A percentile compares a stretch with the other conserved stretches of the same genome.
These are phyloP conservation scores for Pyrgus malvae DNA, from an alignment of 2,888 invertebrate genomes.

Conservation along the genomic window DNA sequence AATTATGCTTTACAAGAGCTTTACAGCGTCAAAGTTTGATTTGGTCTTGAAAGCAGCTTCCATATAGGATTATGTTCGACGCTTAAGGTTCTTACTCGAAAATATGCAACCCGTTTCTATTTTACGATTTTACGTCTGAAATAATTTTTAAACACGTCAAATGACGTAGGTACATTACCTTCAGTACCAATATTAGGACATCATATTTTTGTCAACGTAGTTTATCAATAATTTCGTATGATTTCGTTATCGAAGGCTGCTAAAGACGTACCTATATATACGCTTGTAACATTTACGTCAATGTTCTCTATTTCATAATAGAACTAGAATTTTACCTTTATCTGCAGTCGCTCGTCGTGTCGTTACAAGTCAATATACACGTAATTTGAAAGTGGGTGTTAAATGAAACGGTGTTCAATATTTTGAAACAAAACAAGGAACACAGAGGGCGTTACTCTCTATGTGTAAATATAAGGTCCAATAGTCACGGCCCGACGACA, in stretches of 20 bases:
- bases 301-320: conserved; percentile 36
- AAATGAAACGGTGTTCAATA: conserved; percentile 81
- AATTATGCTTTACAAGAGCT: conserved; percentile 61
- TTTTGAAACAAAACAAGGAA: conserved; percentile 81
- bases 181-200: too few species aligned
- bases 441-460: conserved; percentile 79
- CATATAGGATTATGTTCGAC: conserved; percentile 25
- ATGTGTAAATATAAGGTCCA: conserved; percentile 60
- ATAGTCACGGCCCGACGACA: conserved; percentile 47
- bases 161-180: too few species aligned
- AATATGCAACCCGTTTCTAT: too few species aligned
- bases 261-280: too few species aligned
- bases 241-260: too few species aligned
- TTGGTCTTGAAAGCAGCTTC: conserved; percentile 43
- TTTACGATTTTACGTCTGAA: too few species aligned
- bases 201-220: too few species aligned
- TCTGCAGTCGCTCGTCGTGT: conserved; percentile 55
- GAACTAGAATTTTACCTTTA: conserved; percentile 44
- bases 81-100: background rate
- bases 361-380: conserved; percentile 62
- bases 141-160: too few species aligned
- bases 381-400: conserved; percentile 77
- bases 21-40: conserved; percentile 51
- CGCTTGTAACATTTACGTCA: background rate
- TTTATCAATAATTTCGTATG: too few species aligned